phyloP scores from a whole-genome alignment of 2,113 vertebrate genomes.

The Perca fluviatilis region DNA sequence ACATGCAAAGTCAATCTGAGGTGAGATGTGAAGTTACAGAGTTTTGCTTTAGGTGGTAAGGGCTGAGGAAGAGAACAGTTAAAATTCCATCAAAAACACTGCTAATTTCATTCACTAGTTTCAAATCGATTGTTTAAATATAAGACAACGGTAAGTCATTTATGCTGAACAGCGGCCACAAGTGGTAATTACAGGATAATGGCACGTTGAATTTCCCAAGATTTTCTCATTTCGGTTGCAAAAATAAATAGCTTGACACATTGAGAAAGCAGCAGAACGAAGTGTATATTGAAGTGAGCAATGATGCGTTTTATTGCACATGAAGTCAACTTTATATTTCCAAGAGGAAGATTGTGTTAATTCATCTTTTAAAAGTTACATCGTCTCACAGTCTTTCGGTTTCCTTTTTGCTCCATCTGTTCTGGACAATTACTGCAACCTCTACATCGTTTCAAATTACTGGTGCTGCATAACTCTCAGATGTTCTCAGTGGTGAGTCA shows the following conservation, averaged over 20 bases:
- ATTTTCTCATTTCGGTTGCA: background rate
- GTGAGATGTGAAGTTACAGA: background rate
- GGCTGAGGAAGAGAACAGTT: background rate
- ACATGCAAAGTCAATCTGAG: conserved; percentile 29
- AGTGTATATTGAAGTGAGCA: background rate
- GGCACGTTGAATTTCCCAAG: background rate
- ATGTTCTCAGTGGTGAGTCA: too few relatives aligned
- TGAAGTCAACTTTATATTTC: conserved; percentile 8
- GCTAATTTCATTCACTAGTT: background rate
- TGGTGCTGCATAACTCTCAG: too few relatives aligned
- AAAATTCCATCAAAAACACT: background rate
- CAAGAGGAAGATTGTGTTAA: background rate
- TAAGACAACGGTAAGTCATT: too few relatives aligned
- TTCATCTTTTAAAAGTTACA: background rate
- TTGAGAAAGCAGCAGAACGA: background rate
- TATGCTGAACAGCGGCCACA: too few relatives aligned
- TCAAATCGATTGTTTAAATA: background rate
- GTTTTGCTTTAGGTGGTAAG: background rate
- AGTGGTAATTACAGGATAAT: background rate
- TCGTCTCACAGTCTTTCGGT: background rate
- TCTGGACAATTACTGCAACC: background rate
- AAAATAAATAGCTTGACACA: background rate
- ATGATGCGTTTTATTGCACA: background rate
- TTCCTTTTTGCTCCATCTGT: background rate
- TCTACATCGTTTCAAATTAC: too few relatives aligned